phyloP scores from a whole-genome alignment of 2,797 vertebrate species.

The Acanthis flammea region DNA sequence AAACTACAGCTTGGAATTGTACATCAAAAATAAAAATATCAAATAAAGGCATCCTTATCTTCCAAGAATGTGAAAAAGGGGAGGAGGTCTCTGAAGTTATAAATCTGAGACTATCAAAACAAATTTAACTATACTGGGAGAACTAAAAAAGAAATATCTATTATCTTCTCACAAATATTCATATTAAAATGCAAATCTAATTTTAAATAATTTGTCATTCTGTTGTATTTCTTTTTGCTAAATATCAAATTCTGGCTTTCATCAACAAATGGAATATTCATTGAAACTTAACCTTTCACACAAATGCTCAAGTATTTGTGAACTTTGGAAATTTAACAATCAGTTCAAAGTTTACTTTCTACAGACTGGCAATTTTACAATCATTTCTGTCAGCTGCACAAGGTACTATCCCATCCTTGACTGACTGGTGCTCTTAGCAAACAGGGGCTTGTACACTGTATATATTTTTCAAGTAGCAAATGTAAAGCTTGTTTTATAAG shows the following conservation, averaged over 20 bases:
- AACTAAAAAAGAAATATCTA: not conserved
- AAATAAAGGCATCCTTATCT: not conserved
- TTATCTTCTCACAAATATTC: not conserved
- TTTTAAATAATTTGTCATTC: not conserved
- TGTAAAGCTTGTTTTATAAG: not conserved
- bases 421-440: not conserved
- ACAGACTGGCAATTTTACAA: not conserved
- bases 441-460: not conserved
- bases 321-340: not conserved
- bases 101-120: not conserved
- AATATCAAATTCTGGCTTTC: not conserved
- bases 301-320: not conserved
- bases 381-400: not conserved
- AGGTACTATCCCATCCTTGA: not conserved
- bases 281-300: not conserved
- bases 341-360: not conserved
- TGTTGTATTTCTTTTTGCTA: not conserved
- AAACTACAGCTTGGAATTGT: not conserved
- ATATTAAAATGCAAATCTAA: not conserved
- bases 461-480: not conserved
- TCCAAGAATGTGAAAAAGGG: not conserved
- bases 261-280: not conserved
- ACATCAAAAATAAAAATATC: not conserved
- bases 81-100: not conserved
- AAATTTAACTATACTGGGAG: not conserved